These are phyloP conservation scores for Leptodactylus fuscus DNA, from an alignment of 2,113 vertebrate genomes.

Conservation along the genomic window DNA sequence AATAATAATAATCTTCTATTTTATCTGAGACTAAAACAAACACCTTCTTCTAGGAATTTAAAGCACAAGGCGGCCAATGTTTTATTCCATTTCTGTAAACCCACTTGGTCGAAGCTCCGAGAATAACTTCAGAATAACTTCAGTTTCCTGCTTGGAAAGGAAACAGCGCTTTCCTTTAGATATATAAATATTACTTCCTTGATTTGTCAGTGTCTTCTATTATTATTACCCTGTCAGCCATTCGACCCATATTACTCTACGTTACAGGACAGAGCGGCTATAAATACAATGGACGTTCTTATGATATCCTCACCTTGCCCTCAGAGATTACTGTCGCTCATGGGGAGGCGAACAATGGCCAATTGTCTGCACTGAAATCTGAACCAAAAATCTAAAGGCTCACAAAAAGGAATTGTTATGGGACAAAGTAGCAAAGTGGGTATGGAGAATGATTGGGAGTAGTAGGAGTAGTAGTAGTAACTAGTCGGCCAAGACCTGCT, in stretches of 20 bases:
- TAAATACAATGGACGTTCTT: background rate
- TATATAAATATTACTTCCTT: conserved; percentile 76
- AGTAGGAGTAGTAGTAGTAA: no score
- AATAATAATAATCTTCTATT: conserved; percentile 64
- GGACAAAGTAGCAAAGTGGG: background rate
- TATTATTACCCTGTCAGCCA: background rate
- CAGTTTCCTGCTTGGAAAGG: conserved; percentile 75
- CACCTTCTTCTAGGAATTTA: conserved; percentile 72
- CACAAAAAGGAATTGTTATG: background rate
- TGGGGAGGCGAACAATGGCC: background rate
- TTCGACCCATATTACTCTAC: background rate
- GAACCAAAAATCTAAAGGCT: background rate
- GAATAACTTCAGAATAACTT: conserved; percentile 80
- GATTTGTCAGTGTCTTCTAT: conserved; percentile 66
- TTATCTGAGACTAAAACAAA: conserved; percentile 75
- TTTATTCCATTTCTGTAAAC: conserved; percentile 72
- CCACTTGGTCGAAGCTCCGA: conserved; percentile 66
- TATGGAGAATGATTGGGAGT: no score
- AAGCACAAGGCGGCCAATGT: conserved; percentile 66
- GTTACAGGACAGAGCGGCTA: background rate
- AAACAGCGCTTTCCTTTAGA: conserved; percentile 75
- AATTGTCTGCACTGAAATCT: background rate
- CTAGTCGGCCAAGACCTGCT: background rate
- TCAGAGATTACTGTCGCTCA: background rate
- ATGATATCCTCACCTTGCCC: background rate